Evolutionary conservation across 2,113 vertebrate species (phyloP).

Genomic region (Melospiza melodia): DNA sequence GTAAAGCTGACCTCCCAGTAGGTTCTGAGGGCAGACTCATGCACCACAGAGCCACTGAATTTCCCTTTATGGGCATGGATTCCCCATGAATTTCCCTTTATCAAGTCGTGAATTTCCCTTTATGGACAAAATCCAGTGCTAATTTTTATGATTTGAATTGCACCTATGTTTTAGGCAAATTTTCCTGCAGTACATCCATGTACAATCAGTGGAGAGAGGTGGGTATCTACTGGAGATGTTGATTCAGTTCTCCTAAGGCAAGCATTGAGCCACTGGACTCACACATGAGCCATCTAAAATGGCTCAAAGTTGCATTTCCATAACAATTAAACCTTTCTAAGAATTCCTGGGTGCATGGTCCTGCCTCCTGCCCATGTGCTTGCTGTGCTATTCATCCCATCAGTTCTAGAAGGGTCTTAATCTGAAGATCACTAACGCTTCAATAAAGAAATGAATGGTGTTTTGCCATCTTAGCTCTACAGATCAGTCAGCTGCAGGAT

Average conservation of each 20-base stretch:
- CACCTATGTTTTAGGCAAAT: not conserved
- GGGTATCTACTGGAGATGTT: not conserved
- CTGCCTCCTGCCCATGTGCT: not conserved
- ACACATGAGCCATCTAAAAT: not conserved
- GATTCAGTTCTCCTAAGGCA: not conserved
- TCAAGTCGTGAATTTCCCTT: not conserved
- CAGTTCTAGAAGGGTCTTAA: not conserved
- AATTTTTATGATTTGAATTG: not conserved
- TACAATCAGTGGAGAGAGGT: not conserved
- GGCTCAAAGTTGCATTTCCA: not conserved
- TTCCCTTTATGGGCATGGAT: not conserved
- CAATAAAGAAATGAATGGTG: not conserved
- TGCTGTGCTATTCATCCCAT: conserved; percentile 1
- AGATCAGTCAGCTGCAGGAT: not conserved
- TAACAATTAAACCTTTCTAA: not conserved
- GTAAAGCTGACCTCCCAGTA: not conserved
- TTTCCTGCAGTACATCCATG: not conserved
- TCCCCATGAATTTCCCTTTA: not conserved
- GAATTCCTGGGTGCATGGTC: not conserved
- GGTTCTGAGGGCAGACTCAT: not conserved
- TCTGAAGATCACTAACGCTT: not conserved
- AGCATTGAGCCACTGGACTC: not conserved
- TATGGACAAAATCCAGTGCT: not conserved
- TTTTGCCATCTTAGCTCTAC: not conserved
- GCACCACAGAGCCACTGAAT: not conserved